A percentile compares a stretch with the other conserved stretches of the same genome.
Conservation (phyloP, 2,888 invertebrate species). For the Melanotus villosus region DNA sequence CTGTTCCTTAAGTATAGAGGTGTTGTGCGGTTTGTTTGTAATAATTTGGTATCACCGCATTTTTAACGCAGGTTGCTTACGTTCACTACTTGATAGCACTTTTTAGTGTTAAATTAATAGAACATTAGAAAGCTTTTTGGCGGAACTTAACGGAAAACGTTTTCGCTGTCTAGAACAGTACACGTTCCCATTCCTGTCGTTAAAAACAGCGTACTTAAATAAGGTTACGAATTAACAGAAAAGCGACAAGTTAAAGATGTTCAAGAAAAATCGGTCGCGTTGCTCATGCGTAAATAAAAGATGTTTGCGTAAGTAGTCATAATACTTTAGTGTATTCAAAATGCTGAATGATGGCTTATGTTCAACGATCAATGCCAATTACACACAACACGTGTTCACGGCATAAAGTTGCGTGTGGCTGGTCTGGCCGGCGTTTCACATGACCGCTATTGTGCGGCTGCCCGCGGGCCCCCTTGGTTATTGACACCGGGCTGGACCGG, state of each 20-base stretch:
- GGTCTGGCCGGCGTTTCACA: slow-evolving; percentile 51
- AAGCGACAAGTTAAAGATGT: not conserved
- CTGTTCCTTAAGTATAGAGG: no score
- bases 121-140: slow-evolving; percentile 3
- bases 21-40: no score
- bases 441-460: slow-evolving; percentile 54
- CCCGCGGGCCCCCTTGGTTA: slow-evolving; percentile 55
- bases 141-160: slow-evolving; percentile 3
- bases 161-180: slow-evolving; percentile 1
- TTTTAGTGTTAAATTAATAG: not conserved
- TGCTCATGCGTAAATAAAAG: slow-evolving; percentile 6
- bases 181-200: not conserved
- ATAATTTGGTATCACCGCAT: not conserved
- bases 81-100: not conserved
- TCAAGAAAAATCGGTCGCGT: not conserved
- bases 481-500: slow-evolving; percentile 55
- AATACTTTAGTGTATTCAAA: slow-evolving; percentile 4
- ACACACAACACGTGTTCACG: slow-evolving; percentile 45
- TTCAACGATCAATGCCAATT: slow-evolving; percentile 41
- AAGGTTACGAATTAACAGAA: not conserved
- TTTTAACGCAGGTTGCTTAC: not conserved
- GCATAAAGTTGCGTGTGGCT: slow-evolving; percentile 46
- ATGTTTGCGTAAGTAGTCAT: slow-evolving; percentile 15
- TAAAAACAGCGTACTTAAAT: not conserved
- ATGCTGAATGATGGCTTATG: slow-evolving; percentile 17